Base-by-base conservation (phyloP, 2,888 invertebrate species). In the Gymnoscelis rufifasciata region DNA sequence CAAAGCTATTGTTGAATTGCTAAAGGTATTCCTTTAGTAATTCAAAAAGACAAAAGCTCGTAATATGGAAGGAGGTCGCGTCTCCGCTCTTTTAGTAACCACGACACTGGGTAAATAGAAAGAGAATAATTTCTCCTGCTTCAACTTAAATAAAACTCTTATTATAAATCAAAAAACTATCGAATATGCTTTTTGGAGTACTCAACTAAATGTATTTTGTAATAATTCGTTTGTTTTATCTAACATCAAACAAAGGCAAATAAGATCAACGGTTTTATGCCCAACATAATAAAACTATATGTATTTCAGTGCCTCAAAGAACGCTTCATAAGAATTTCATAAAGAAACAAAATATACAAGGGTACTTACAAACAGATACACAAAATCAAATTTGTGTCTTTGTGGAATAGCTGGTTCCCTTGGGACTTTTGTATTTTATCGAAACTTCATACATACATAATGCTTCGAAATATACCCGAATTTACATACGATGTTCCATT, bases 1-100 rank as follows among this genome's bases (percentile, higher is more conserved):
- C 57, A 68, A 68, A 67, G 61, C 67, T 71, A 71, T 78, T 82
- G 76, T 81, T 71, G 68, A 75, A 76, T 77, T 72, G 72, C 71
- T 67, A 62, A 67, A 65, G 65, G 62, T 68, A 69, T n/a, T n/a
- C n/a, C n/a, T n/a, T n/a, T n/a, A n/a, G n/a, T n/a, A n/a, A n/a
- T n/a, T n/a, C 53, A 57, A 58, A 59, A 68, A 79, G 69, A 82
- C 79, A 78, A 80, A 71, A 66, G 60, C 52, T 64, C 57, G 64
- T 66, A 68, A 68, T 62, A 69, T 69, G 66, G 68, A 73, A 73
- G 66, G 69, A 64, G 69, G 66, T 67, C 58, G 59, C 43, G 52
- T 56, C 50, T 57, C 50, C 2, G 26, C 39, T 37, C 39, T 47
- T 43, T 3, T 47, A 49, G 41, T 52, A 52, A 51, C 43, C 30